These are phyloP conservation scores for Balearica regulorum DNA, from an alignment of 2,797 vertebrate genomes.

Conservation along the genomic window DNA sequence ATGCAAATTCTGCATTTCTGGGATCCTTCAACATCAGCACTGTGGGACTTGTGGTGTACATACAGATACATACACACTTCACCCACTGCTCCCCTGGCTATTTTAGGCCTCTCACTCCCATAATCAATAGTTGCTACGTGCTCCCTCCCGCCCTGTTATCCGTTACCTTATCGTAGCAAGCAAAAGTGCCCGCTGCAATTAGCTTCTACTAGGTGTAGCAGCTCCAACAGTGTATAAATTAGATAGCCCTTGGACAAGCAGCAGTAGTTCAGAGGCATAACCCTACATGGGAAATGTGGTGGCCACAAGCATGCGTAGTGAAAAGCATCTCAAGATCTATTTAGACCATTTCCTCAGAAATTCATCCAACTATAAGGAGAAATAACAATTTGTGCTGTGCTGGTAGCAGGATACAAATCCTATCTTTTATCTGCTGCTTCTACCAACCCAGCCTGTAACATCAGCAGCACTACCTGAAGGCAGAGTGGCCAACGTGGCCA, in stretches of 20 bases:
- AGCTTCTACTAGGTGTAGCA: not conserved
- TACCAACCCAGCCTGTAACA: not conserved
- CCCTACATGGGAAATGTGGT: not conserved
- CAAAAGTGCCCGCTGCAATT: not conserved
- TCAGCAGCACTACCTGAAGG: not conserved
- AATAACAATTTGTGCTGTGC: not conserved
- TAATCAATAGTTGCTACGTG: not conserved
- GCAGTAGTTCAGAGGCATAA: not conserved
- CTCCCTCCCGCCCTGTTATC: not conserved
- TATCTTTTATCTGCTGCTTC: not conserved
- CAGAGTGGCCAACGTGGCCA: not conserved
- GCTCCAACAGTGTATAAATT: not conserved
- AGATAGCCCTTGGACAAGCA: not conserved
- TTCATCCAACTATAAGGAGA: not conserved
- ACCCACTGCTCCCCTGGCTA: not conserved
- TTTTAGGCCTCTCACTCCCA: not conserved
- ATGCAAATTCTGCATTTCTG: not conserved
- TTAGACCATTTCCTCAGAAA: not conserved
- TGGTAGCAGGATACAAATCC: not conserved
- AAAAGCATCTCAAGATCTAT: not conserved
- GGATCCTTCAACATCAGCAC: not conserved
- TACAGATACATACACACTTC: not conserved
- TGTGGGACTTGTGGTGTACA: fast-evolving
- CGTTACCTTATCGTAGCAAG: not conserved
- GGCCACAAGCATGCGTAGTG: not conserved